Evolutionary conservation across 2,113 vertebrate genomes (phyloP), one percentile per base, ranked within the genome.

Genomic region (Aphyosemion australe): DNA sequence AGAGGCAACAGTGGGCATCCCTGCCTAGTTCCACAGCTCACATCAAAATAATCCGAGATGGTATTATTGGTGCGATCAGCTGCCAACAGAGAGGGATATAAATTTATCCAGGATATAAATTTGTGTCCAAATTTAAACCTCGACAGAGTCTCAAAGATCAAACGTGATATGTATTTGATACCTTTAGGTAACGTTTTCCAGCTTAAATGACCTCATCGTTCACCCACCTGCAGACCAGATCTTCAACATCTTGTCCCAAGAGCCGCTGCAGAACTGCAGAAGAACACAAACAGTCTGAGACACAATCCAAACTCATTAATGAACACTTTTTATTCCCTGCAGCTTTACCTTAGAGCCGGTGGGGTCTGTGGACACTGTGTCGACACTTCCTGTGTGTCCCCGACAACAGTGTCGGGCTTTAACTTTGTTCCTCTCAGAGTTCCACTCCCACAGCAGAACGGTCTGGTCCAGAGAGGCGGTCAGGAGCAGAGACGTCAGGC

Each of bases 231-330:
- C 93, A 77, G 97, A 98, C 97, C 97, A 99, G 68, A 99, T 94
- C 91, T 99, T 99, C 64, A 99, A 87, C 97, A 99, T 98, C 87
- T 95, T 99, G 89, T 99, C 97, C 97, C 97, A 99, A 31, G 97
- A 99, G 54, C 96, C 97, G 76, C 96, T 98, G 94, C 97, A 98
- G 90, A 99, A 98, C 97, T 99, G 12, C 18, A 49, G 34, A 78
- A 70, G 49, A 0, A 14, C 69, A 77, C 12, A 76, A 37, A 37
- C 47, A 48, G 37, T 34, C 6, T 20, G 2, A 19, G 15, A 14
- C 13, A 19, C 16, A 19, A 49, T 51, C 37, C n/a, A 2, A 19
- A 59, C 4, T 9, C 12, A 3, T 11, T 15, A 21, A 26, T n/a
- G 21, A 5, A 10, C 2, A 12, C 5, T 6, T 14, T 7, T 19